These are phyloP conservation scores for Mya arenaria DNA, from an alignment of 1,140 invertebrate genomes.

Conservation along the genomic window DNA sequence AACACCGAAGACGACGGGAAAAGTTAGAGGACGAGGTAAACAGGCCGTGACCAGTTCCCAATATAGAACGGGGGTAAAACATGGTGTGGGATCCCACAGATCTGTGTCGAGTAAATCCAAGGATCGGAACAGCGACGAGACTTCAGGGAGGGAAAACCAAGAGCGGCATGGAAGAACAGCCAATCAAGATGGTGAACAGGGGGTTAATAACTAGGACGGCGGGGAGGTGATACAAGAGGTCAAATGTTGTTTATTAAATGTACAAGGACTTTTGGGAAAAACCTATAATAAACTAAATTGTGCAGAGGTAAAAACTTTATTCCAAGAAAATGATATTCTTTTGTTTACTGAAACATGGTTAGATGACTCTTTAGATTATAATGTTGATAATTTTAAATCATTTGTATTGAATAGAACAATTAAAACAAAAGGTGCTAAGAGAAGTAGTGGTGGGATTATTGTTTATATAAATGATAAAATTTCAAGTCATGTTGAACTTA, in stretches of 20 bases:
- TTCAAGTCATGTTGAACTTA: background rate
- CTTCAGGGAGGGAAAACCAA: too few species aligned
- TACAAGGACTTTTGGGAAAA: background rate
- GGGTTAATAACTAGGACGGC: background rate
- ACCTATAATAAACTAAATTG: background rate
- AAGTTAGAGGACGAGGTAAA: background rate
- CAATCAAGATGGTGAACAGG: too few species aligned
- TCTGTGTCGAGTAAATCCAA: background rate
- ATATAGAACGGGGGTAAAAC: background rate
- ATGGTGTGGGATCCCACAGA: background rate
- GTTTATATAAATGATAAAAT: background rate
- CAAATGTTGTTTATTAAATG: background rate
- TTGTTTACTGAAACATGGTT: background rate
- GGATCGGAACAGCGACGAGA: background rate
- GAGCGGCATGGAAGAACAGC: too few species aligned
- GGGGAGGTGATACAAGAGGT: background rate
- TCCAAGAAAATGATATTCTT: background rate
- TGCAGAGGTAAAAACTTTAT: background rate
- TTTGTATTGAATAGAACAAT: background rate
- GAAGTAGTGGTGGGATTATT: background rate
- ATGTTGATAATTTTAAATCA: background rate
- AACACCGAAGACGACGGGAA: background rate
- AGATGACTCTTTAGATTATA: background rate
- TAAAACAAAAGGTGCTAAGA: background rate
- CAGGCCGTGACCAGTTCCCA: background rate